Conservation (phyloP, 2,888 invertebrate genomes). For the Bimastos eiseni region DNA sequence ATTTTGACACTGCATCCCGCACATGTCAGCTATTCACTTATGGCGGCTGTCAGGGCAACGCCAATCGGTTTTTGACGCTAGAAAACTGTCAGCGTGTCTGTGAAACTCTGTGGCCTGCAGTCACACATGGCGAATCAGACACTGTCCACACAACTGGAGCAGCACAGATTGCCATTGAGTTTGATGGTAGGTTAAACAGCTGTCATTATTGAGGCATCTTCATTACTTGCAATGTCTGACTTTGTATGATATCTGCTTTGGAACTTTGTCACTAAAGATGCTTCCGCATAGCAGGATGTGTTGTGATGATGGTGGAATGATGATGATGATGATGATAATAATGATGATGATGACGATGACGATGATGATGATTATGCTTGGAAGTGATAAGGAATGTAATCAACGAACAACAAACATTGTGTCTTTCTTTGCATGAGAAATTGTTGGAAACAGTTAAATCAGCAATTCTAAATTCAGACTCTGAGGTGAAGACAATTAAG, state of each 20-base stretch:
- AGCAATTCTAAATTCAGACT: too few relatives aligned
- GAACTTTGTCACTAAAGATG: not conserved
- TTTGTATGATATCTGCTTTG: not conserved
- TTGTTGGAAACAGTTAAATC: too few relatives aligned
- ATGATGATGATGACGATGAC: too few relatives aligned
- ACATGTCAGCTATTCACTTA: conserved; percentile 63
- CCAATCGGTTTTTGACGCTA: conserved; percentile 59
- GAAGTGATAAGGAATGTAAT: not conserved
- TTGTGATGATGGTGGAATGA: not conserved
- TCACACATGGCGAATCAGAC: not conserved
- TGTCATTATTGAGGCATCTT: not conserved
- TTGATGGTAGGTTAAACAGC: not conserved
- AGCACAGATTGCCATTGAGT: not conserved
- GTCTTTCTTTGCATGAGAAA: not conserved
- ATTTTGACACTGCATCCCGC: conserved; percentile 66
- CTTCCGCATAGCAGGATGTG: not conserved
- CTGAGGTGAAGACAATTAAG: too few relatives aligned
- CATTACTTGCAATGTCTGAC: not conserved
- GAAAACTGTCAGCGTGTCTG: conserved; percentile 66
- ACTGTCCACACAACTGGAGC: not conserved
- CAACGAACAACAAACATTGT: not conserved
- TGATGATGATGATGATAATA: too few relatives aligned
- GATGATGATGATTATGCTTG: not conserved
- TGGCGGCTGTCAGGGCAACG: conserved; percentile 45
- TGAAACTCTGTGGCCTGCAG: not conserved